phyloP scores from a whole-genome alignment of 2,888 invertebrate genomes.

The Masnerella sp. region DNA sequence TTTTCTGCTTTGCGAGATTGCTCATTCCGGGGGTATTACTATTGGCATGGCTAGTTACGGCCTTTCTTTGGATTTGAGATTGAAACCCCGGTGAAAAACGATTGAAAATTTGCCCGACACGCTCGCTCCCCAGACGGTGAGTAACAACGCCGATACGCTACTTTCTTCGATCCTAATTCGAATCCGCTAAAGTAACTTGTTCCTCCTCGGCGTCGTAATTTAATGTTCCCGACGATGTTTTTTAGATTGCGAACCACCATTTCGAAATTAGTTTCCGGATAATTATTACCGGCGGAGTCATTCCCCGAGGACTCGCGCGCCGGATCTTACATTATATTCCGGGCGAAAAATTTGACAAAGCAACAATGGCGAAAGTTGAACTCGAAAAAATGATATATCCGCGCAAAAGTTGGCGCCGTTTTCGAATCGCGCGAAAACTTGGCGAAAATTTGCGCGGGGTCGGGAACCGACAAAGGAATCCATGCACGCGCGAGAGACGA shows the following conservation, averaged over 20 bases:
- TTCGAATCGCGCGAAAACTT: conserved; percentile 63
- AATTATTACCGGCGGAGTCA: no score
- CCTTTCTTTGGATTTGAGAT: conserved; percentile 25
- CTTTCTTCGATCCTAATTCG: conserved; percentile 23
- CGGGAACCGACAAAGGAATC: conserved; percentile 63
- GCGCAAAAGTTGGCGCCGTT: conserved; percentile 59
- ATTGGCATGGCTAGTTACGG: conserved; percentile 23
- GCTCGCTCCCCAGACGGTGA: conserved; percentile 66
- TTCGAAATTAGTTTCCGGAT: no score
- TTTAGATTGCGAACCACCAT: no score
- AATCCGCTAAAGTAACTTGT: no score
- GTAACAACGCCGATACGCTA: conserved; percentile 65
- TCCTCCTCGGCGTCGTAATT: conserved; percentile 33
- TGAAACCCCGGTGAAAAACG: conserved; percentile 19
- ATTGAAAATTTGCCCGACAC: conserved; percentile 52
- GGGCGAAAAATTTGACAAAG: no score
- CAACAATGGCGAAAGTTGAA: no score
- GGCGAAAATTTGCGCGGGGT: conserved; percentile 61
- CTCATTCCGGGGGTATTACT: conserved; percentile 19
- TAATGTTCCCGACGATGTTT: no score
- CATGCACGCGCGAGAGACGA: conserved; percentile 51
- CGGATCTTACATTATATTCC: no score
- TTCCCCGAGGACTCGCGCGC: no score
- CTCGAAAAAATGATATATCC: conserved; percentile 23
- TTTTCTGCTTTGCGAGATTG: conserved; percentile 25